phyloP scores from a whole-genome alignment of 2,888 invertebrate genomes.

The Thelaira solivaga region DNA sequence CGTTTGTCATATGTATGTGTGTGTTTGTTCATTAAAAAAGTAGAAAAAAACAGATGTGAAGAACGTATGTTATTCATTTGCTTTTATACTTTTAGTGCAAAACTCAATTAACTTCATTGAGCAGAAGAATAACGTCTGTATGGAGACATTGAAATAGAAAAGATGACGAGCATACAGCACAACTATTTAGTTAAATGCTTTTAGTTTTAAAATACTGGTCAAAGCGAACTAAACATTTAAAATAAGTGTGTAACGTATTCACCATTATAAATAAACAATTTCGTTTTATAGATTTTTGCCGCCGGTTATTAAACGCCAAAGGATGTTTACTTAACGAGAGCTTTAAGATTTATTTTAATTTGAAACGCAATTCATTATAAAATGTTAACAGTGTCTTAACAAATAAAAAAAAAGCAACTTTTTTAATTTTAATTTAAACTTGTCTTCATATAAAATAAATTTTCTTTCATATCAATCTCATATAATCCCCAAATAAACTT shows the following conservation, averaged over 20 bases:
- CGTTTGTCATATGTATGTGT: constrained; percentile 12
- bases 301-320: constrained; percentile 28
- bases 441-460: constrained; percentile 3
- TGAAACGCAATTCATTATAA: neutral
- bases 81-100: neutral
- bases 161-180: neutral
- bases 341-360: neutral
- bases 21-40: neutral
- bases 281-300: constrained; percentile 53
- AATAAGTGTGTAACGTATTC: neutral
- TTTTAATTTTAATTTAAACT: neutral
- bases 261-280: constrained; percentile 4
- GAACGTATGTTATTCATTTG: constrained; percentile 10
- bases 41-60: too few species aligned
- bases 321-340: constrained; percentile 22
- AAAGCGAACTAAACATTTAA: constrained; percentile 28
- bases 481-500: constrained; percentile 14
- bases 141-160: constrained; percentile 1
- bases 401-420: neutral
- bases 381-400: neutral
- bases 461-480: constrained; percentile 6
- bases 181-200: too few species aligned
- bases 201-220: constrained; percentile 46
- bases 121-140: constrained; percentile 15
- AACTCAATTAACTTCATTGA: constrained; percentile 59